Evolutionary conservation across 2,113 vertebrate species (phyloP).

Genomic region (Athene cunicularia): DNA sequence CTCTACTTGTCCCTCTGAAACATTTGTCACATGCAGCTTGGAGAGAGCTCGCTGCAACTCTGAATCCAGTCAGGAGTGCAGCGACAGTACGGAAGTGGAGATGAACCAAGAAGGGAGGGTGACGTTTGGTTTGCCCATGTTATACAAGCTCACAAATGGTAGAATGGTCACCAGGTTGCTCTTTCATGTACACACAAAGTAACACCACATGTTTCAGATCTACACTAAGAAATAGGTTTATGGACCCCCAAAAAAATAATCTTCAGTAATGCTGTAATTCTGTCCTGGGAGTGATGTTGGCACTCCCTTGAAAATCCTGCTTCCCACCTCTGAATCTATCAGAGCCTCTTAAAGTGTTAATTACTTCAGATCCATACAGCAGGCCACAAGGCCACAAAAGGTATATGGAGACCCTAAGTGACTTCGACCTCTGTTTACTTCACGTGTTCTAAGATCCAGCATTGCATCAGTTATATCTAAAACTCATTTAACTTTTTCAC

Average conservation of each 20-base stretch:
- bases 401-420: not conserved
- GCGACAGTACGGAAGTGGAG: not conserved
- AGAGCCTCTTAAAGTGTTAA: not conserved
- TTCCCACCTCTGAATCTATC: not conserved
- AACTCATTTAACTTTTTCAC: not conserved
- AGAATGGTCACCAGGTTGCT: not conserved
- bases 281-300: not conserved
- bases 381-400: not conserved
- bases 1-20: not conserved
- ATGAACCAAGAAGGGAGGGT: not conserved
- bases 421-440: not conserved
- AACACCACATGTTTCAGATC: not conserved
- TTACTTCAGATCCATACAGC: not conserved
- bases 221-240: not conserved
- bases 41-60: not conserved
- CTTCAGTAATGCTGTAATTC: not conserved
- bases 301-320: not conserved
- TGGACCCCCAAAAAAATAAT: not conserved
- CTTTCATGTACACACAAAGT: not conserved
- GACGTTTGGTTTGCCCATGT: not conserved
- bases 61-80: not conserved
- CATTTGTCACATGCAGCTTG: rapidly evolving
- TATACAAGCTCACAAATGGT: not conserved
- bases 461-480: not conserved
- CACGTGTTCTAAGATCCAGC: not conserved